A percentile compares a stretch with the other conserved stretches of the same genome.
phyloP scores from a whole-genome alignment of 2,888 invertebrate species.

The Bhutanitis thaidina region DNA sequence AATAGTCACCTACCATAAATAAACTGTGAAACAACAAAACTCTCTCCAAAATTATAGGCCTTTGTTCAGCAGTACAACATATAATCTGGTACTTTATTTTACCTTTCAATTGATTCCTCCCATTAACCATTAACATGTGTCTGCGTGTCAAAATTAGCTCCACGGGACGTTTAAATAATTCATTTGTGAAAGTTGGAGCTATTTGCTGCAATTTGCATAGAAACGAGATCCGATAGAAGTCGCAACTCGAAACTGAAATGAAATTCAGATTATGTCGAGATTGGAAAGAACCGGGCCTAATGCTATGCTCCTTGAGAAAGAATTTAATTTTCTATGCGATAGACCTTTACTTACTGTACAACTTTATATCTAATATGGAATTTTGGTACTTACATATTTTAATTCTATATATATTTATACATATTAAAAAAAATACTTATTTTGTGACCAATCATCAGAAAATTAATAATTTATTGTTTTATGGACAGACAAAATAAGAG shows the following conservation, averaged over 20 bases:
- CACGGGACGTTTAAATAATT: constrained; percentile 43
- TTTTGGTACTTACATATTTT: too few species aligned
- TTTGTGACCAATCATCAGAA: too few species aligned
- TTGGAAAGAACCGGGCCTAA: constrained; percentile 47
- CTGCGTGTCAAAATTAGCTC: background rate
- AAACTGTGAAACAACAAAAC: too few species aligned
- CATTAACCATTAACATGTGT: background rate
- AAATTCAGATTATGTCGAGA: constrained; percentile 54
- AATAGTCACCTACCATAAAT: too few species aligned
- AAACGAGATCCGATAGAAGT: constrained; percentile 55
- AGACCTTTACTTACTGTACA: constrained; percentile 2
- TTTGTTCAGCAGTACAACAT: too few species aligned
- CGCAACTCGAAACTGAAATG: constrained; percentile 48
- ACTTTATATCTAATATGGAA: too few species aligned
- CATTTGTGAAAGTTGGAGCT: constrained; percentile 37
- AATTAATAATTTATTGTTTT: too few species aligned
- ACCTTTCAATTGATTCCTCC: background rate
- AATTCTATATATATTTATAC: too few species aligned
- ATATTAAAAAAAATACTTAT: too few species aligned
- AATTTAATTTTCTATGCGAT: constrained; percentile 51
- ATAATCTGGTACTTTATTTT: too few species aligned
- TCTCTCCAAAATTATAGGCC: too few species aligned
- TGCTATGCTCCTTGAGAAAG: constrained; percentile 34
- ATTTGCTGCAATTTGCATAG: constrained; percentile 57
- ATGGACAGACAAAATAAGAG: too few species aligned